phyloP scores from a whole-genome alignment of 2,113 vertebrate genomes.

The Monopterus albus region DNA sequence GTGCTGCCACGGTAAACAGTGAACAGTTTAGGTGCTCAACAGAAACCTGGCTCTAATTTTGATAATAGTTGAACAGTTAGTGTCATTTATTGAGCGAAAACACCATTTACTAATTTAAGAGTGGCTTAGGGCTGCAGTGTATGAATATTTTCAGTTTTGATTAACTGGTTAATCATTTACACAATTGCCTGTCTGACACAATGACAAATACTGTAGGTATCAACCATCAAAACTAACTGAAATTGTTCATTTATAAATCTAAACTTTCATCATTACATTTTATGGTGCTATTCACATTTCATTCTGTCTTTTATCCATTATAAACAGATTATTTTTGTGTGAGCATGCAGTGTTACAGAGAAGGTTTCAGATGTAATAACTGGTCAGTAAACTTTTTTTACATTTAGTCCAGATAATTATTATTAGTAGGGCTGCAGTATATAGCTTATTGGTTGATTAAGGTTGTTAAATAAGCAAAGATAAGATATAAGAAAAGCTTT shows the following conservation, averaged over 20 bases:
- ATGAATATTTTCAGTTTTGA: background rate
- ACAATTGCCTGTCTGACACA: background rate
- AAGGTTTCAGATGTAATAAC: background rate
- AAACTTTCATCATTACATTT: too few relatives aligned
- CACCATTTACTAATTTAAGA: too few relatives aligned
- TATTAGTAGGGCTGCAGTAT: background rate
- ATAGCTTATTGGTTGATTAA: too few relatives aligned
- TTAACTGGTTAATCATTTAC: background rate
- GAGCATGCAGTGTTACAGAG: background rate
- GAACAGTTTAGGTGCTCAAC: background rate
- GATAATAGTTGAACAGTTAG: background rate
- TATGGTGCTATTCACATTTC: too few relatives aligned
- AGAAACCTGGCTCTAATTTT: conserved; percentile 2
- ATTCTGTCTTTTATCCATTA: background rate
- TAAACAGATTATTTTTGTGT: background rate
- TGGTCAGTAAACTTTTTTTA: background rate
- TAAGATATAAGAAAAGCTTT: too few relatives aligned
- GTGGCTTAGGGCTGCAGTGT: too few relatives aligned
- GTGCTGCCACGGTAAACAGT: background rate
- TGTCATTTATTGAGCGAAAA: conserved; percentile 13
- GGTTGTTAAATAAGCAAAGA: too few relatives aligned
- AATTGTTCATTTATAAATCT: too few relatives aligned
- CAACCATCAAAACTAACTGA: too few relatives aligned
- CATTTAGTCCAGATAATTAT: background rate
- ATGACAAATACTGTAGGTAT: background rate